Evolutionary conservation across 2,113 vertebrate genomes (phyloP).

Genomic region (Trinectes maculatus): DNA sequence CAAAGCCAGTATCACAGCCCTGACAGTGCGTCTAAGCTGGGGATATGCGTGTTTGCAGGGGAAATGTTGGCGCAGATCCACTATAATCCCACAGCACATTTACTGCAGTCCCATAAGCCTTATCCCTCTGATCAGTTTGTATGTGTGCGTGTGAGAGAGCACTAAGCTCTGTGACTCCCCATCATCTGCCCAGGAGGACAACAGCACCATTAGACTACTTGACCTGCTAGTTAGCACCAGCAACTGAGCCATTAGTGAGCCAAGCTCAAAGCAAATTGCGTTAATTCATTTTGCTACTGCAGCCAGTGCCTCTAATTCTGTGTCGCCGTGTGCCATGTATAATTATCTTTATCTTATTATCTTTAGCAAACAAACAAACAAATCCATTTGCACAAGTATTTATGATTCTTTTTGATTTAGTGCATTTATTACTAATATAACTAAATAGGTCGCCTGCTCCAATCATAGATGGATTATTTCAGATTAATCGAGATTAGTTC

Average conservation of each 20-base stretch:
- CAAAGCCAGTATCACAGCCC: not conserved
- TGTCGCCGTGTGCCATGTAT: not conserved
- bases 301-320: too few relatives aligned
- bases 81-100: slow-evolving; percentile 3
- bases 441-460: not conserved
- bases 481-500: too few relatives aligned
- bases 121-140: not conserved
- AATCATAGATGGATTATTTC: too few relatives aligned
- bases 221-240: slow-evolving; percentile 8
- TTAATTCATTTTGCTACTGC: not conserved
- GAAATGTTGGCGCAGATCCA: not conserved
- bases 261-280: not conserved
- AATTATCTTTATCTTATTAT: not conserved
- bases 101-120: not conserved
- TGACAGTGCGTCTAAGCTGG: not conserved
- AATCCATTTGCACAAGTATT: not conserved
- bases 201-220: not conserved
- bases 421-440: too few relatives aligned
- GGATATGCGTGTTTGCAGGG: not conserved
- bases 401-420: too few relatives aligned
- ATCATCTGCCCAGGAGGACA: not conserved
- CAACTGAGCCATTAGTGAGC: not conserved
- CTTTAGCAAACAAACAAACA: not conserved
- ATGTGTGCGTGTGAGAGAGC: not conserved
- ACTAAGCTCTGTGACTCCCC: not conserved